A percentile compares a stretch with the other conserved stretches of the same genome.
Evolutionary conservation across 2,797 vertebrate genomes (phyloP).

Genomic region (Psittacula derbiana): DNA sequence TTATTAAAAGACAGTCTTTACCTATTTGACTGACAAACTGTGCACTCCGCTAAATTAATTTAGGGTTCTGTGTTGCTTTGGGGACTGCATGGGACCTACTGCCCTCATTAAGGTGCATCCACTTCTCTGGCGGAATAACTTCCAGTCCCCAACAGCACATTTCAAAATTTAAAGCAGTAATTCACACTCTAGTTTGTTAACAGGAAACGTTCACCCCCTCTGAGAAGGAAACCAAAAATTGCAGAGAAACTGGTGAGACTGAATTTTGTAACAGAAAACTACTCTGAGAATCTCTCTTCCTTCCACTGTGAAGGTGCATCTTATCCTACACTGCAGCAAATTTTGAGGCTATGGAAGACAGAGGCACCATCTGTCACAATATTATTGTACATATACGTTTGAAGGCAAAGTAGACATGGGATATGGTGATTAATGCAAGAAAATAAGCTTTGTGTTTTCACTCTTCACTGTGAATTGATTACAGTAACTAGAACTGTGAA

Average conservation of each 20-base stretch:
- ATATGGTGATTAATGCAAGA: neutral
- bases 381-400: neutral
- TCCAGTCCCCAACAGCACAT: neutral
- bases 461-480: conserved; percentile 17
- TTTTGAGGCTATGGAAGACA: neutral
- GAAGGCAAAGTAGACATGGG: neutral
- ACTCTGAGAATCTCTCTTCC: neutral
- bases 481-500: neutral
- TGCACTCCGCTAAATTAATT: neutral
- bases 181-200: neutral
- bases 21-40: neutral
- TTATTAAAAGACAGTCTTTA: neutral
- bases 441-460: neutral
- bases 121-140: neutral
- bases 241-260: neutral
- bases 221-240: neutral
- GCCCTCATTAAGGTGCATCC: neutral
- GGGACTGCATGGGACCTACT: neutral
- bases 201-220: neutral
- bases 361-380: neutral
- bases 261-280: neutral
- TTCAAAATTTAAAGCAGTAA: conserved; percentile 6
- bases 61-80: neutral
- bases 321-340: neutral
- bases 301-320: neutral